Conservation (phyloP, 2,888 invertebrate species). For the Baccha elongata region DNA sequence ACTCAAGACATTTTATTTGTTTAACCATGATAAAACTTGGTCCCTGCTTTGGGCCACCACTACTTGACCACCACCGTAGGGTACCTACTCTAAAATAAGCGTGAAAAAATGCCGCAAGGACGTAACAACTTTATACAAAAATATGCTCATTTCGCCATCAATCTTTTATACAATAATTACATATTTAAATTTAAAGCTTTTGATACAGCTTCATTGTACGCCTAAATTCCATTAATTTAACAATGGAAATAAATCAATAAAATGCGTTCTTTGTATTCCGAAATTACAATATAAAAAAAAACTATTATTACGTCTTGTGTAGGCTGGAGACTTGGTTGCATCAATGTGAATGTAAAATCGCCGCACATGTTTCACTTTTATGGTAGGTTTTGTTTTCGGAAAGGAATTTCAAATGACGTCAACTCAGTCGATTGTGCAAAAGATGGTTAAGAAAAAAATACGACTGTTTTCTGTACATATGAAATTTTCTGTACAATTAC, state of each 20-base stretch:
- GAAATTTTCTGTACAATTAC: constrained; percentile 18
- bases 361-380: constrained; percentile 30
- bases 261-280: constrained; percentile 50
- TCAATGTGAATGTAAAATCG: constrained; percentile 27
- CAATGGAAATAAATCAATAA: constrained; percentile 57
- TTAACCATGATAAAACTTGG: constrained; percentile 3
- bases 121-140: background rate
- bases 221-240: background rate
- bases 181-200: constrained; percentile 19
- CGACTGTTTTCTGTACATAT: background rate
- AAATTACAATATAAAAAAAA: constrained; percentile 38
- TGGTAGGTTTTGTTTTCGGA: constrained; percentile 49
- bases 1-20: background rate
- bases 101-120: constrained; percentile 29
- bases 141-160: background rate
- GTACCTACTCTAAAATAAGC: constrained; percentile 1
- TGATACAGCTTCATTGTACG: constrained; percentile 16
- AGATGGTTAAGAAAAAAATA: constrained; percentile 25
- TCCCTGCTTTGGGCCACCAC: constrained; percentile 7
- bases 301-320: constrained; percentile 45
- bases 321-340: constrained; percentile 28
- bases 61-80: constrained; percentile 1
- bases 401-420: constrained; percentile 61
- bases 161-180: constrained; percentile 10
- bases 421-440: constrained; percentile 23